Evolutionary conservation across 2,888 invertebrate species (phyloP).

Genomic region (Tetrapedia diversipes): DNA sequence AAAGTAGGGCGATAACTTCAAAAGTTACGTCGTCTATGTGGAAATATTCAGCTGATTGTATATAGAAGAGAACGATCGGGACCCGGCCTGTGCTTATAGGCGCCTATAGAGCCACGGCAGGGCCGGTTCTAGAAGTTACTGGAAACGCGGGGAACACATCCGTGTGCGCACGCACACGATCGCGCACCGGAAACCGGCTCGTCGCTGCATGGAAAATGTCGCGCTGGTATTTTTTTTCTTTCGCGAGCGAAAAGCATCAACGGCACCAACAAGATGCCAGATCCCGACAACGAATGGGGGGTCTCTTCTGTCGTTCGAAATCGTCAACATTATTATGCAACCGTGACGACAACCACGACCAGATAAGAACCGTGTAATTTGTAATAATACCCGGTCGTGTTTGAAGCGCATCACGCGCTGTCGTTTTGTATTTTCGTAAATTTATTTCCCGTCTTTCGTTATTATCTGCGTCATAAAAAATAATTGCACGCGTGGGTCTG

Average conservation of each 20-base stretch:
- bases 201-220: not conserved
- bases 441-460: no score
- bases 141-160: not conserved
- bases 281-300: not conserved
- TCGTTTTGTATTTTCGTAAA: no score
- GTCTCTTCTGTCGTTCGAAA: constrained; percentile 28
- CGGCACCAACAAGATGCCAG: not conserved
- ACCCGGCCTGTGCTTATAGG: constrained; percentile 30
- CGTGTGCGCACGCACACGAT: not conserved
- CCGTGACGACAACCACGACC: constrained; percentile 8
- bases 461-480: no score
- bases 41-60: constrained; percentile 53
- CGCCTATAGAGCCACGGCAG: constrained; percentile 35
- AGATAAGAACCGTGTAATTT: constrained; percentile 40
- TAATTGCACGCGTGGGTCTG: no score
- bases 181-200: constrained; percentile 26
- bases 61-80: constrained; percentile 42
- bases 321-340: constrained; percentile 34
- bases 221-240: constrained; percentile 8
- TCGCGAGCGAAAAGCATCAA: not conserved
- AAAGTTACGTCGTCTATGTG: constrained; percentile 48
- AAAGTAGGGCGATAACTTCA: constrained; percentile 57
- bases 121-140: constrained; percentile 48
- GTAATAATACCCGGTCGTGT: not conserved
- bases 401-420: no score